Evolutionary conservation across 2,113 vertebrate species (phyloP).

Genomic region (Syngnathus typhle): DNA sequence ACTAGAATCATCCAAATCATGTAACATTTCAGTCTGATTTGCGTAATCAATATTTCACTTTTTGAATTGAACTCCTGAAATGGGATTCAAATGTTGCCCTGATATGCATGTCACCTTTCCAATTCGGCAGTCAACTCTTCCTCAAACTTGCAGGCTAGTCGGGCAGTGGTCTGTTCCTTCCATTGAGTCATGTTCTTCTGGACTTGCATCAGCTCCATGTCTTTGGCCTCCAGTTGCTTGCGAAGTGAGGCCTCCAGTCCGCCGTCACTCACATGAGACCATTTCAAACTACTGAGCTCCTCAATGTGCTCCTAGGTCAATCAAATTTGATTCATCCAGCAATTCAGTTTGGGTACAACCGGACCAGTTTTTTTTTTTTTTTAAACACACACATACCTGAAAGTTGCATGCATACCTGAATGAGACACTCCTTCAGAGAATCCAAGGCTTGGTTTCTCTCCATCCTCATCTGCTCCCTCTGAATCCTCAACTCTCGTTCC

Average conservation of each 20-base stretch:
- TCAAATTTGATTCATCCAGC: not conserved
- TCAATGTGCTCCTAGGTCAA: slow-evolving; percentile 70
- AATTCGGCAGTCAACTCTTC: slow-evolving; percentile 65
- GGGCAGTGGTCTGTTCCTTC: slow-evolving; percentile 67
- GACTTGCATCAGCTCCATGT: slow-evolving; percentile 62
- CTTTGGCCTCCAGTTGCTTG: slow-evolving; percentile 66
- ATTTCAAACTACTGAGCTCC: slow-evolving; percentile 65
- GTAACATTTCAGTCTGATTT: too few species aligned
- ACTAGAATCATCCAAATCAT: too few species aligned
- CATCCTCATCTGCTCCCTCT: slow-evolving; percentile 54
- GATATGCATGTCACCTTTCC: slow-evolving; percentile 60
- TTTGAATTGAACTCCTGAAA: too few species aligned
- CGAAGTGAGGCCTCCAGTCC: slow-evolving; percentile 42
- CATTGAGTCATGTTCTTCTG: slow-evolving; percentile 66
- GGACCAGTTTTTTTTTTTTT: not conserved
- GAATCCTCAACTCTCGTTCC: slow-evolving; percentile 57
- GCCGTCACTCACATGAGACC: slow-evolving; percentile 37
- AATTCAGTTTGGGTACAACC: too few species aligned
- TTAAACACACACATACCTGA: not conserved
- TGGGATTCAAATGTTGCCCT: not conserved
- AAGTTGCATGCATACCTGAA: slow-evolving; percentile 45
- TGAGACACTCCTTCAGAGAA: slow-evolving; percentile 57
- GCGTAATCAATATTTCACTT: too few species aligned
- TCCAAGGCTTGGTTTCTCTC: slow-evolving; percentile 60
- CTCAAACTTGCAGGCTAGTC: slow-evolving; percentile 64